These are phyloP conservation scores for Diabrotica undecimpunctata DNA, from an alignment of 1,140 invertebrate genomes.

Conservation along the genomic window DNA sequence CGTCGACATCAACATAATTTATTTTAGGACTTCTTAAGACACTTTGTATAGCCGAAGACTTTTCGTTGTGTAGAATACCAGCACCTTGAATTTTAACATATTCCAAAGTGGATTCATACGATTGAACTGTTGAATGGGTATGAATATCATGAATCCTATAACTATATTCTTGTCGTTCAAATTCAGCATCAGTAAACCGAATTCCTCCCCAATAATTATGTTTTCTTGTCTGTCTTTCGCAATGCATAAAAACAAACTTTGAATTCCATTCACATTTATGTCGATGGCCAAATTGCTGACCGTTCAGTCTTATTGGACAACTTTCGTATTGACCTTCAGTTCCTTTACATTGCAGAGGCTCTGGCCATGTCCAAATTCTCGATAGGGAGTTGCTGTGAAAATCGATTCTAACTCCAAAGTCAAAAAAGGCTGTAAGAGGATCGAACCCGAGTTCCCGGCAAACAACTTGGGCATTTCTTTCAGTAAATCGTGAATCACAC, in stretches of 20 bases:
- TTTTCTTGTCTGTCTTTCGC: slow-evolving; percentile 69
- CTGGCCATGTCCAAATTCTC: slow-evolving; percentile 91
- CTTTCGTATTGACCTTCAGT: slow-evolving; percentile 80
- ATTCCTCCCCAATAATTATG: slow-evolving; percentile 95
- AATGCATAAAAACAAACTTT: slow-evolving; percentile 91
- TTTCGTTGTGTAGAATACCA: slow-evolving; percentile 93
- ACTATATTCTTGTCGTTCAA: slow-evolving; percentile 82
- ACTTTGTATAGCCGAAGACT: slow-evolving; percentile 85
- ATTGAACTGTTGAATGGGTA: slow-evolving; percentile 65
- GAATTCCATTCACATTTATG: slow-evolving; percentile 85
- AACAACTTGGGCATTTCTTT: slow-evolving; percentile 91
- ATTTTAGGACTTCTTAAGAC: slow-evolving; percentile 82
- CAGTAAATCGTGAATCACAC: slow-evolving; percentile 92
- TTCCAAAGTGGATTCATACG: slow-evolving; percentile 72
- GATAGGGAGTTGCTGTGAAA: slow-evolving; percentile 79
- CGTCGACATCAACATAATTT: slow-evolving; percentile 75
- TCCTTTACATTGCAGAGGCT: slow-evolving; percentile 82
- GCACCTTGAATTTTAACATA: slow-evolving; percentile 90
- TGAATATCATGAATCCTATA: slow-evolving; percentile 76
- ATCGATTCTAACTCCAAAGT: slow-evolving; percentile 75
- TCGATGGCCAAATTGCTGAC: slow-evolving; percentile 78
- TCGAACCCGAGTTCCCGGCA: slow-evolving; percentile 92
- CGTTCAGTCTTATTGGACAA: slow-evolving; percentile 85
- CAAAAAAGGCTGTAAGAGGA: slow-evolving; percentile 81
- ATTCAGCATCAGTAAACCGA: slow-evolving; percentile 82